Evolutionary conservation across 2,888 invertebrate species (phyloP).

Genomic region (Cataglyphis livida): DNA sequence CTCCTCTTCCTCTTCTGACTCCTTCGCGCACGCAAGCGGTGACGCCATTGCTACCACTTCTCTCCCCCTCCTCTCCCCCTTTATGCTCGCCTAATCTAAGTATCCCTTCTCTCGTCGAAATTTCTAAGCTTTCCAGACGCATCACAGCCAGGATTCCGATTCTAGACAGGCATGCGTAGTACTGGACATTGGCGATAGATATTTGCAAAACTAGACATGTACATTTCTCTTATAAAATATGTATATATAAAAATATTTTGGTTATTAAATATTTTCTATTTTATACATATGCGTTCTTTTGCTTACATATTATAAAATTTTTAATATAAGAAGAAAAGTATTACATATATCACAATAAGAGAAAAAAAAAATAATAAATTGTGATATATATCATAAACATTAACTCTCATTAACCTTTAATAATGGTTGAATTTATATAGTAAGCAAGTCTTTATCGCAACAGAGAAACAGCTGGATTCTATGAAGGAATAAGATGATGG

Average conservation of each 20-base stretch:
- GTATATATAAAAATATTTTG: background rate
- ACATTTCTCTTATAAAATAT: background rate
- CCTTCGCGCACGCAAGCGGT: constrained; percentile 66
- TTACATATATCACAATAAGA: background rate
- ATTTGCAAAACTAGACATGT: background rate
- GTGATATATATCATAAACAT: background rate
- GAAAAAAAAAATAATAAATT: background rate
- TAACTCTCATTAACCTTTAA: background rate
- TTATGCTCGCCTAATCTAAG: constrained; percentile 57
- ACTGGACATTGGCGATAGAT: constrained; percentile 19
- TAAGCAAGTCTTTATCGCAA: background rate
- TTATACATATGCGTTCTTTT: background rate
- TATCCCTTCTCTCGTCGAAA: constrained; percentile 71
- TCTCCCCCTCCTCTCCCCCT: background rate
- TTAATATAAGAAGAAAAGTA: background rate
- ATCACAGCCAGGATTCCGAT: constrained; percentile 48
- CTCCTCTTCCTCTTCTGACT: constrained; percentile 31
- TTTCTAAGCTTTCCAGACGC: constrained; percentile 74
- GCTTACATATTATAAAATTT: background rate
- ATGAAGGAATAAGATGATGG: constrained; percentile 25
- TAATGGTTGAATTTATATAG: background rate
- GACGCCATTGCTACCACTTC: constrained; percentile 75
- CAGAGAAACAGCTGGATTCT: background rate
- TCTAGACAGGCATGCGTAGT: constrained; percentile 49
- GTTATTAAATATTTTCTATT: background rate